phyloP scores from a whole-genome alignment of 35 echinoderm and acorn worm genomes.

The Heliocidaris tuberculata region DNA sequence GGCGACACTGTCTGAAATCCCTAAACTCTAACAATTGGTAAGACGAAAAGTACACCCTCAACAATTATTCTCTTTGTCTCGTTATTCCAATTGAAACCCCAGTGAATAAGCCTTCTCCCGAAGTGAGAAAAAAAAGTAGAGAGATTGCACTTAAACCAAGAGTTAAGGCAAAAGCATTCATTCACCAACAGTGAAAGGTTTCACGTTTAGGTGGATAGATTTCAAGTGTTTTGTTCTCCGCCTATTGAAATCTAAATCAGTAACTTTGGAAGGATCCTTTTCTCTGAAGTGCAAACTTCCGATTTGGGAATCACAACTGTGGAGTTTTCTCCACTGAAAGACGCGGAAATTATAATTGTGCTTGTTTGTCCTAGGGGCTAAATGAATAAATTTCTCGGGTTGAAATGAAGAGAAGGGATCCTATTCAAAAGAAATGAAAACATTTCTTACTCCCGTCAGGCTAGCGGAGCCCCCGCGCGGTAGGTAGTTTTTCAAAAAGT shows the following conservation, averaged over 20 bases:
- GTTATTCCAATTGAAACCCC: background rate
- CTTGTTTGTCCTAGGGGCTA: background rate
- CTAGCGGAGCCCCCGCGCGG: background rate
- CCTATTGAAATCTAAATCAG: background rate
- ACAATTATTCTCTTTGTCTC: background rate
- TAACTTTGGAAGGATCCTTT: slow-evolving; percentile 17
- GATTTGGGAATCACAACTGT: slow-evolving; percentile 7
- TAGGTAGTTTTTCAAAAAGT: background rate
- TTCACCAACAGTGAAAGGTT: background rate
- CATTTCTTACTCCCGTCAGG: background rate
- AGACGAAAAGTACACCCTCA: background rate
- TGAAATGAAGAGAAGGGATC: background rate
- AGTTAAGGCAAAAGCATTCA: background rate
- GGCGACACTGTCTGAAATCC: background rate
- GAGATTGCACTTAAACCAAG: background rate
- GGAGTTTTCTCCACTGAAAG: background rate
- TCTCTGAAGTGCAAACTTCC: background rate
- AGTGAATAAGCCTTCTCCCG: background rate
- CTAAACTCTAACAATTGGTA: background rate
- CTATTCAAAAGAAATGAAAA: background rate
- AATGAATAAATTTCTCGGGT: background rate
- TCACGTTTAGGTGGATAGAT: background rate
- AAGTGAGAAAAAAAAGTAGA: background rate
- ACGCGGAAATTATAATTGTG: slow-evolving; percentile 2
- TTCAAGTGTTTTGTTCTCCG: slow-evolving; percentile 2